Percentiles rank a stretch among this genome's conserved stretches.
phyloP scores from a whole-genome alignment of 2,113 vertebrate species.

The Lophura nycthemera region DNA sequence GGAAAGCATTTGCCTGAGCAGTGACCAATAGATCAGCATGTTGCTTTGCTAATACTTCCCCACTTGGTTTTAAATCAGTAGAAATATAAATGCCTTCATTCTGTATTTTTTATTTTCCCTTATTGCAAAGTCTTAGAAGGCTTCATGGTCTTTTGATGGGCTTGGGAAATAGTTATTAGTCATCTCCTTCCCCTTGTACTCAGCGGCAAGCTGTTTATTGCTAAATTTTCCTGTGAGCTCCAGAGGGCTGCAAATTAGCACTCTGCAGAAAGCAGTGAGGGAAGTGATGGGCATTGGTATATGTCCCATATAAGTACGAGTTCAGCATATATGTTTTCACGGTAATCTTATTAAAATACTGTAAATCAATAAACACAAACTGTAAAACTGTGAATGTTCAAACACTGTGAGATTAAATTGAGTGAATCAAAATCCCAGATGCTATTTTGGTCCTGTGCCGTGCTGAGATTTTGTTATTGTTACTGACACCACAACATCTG shows the following conservation, averaged over 20 bases:
- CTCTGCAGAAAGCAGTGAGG: background rate
- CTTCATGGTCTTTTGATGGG: slow-evolving; percentile 35
- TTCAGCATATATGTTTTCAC: slow-evolving; percentile 59
- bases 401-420: slow-evolving; percentile 71
- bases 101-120: slow-evolving; percentile 31
- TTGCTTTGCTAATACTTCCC: slow-evolving; percentile 11
- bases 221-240: slow-evolving; percentile 33
- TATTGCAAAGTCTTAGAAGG: slow-evolving; percentile 19
- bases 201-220: slow-evolving; percentile 5
- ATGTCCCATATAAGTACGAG: background rate
- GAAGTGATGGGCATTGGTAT: slow-evolving; percentile 29
- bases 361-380: slow-evolving; percentile 72
- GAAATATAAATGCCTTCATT: slow-evolving; percentile 45
- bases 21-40: background rate
- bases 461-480: slow-evolving; percentile 76
- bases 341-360: slow-evolving; percentile 70
- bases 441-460: slow-evolving; percentile 65
- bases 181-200: background rate
- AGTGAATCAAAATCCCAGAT: slow-evolving; percentile 76
- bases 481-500: slow-evolving; percentile 76
- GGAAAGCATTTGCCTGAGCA: slow-evolving; percentile 5
- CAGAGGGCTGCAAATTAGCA: slow-evolving; percentile 15
- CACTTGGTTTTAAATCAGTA: background rate
- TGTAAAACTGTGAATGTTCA: slow-evolving; percentile 62
- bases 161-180: slow-evolving; percentile 4